Base-by-base conservation (phyloP, 2,113 vertebrate genomes). In the Gallinago jamesoni region DNA sequence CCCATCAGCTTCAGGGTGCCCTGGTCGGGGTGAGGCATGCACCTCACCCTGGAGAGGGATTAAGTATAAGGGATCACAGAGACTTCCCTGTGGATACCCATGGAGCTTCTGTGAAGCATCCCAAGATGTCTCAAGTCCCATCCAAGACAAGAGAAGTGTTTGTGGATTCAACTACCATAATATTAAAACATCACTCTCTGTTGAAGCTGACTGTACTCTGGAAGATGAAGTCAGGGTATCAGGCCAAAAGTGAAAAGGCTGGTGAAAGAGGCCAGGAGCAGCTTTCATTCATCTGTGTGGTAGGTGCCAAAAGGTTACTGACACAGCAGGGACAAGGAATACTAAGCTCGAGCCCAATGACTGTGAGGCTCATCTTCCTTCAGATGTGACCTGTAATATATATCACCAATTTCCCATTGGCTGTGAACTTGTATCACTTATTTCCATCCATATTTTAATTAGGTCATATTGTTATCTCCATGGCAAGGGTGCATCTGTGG, bases 281-380 rank as follows among this genome's bases (percentile, higher is more conserved):
- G 59, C 22, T 56, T 37, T 39, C 30, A 9, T 45, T 48, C 33
- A 25, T 8, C 41, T 48, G 7, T 48, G 43, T 23, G 16, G 16
- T 41, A 57, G 64, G 4, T 57, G 11, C 15, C 60, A 69, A 83
- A 74, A 31, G 9, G 20, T 52, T 79, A 31, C 27, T 64, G 43
- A 43, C 10, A n/a, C 22, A 74, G 37, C 7, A 39, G 22, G 48
- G 11, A 11, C n/a, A 43, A 50, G 19, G 20, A 18, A 11, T 48
- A 30, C 17, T 35, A 24, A 84, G 27, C 8, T 67, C 0, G 0
- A 77, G 24, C 9, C 55, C 5, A 21, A 8, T 20, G 33, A 55
- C 41, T 57, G 7, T 14, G 33, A 57, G 16, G 37, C 14, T 73
- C 3, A 9, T 21, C 30, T 63, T 73, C 41, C 24, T 82, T 63